Evolutionary conservation across 2,888 invertebrate genomes (phyloP).

Genomic region (Miltochrista miniata): DNA sequence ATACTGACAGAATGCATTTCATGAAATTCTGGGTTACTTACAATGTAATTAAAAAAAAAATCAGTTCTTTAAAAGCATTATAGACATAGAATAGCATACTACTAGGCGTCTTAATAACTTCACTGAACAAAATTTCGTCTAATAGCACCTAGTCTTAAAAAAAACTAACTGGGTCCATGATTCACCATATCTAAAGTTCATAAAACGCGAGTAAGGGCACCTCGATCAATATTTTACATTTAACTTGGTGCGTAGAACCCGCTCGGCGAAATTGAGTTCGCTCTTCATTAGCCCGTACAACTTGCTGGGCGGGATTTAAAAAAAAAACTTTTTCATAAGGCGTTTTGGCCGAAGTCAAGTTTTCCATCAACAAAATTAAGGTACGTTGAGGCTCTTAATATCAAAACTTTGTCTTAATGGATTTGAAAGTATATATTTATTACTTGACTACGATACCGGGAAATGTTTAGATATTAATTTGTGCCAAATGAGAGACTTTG

Average conservation of each 20-base stretch:
- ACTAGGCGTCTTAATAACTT: not conserved
- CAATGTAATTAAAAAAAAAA: no score
- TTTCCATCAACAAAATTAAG: slow-evolving; percentile 80
- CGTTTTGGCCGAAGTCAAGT: slow-evolving; percentile 71
- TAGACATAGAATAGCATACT: not conserved
- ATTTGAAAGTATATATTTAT: slow-evolving; percentile 79
- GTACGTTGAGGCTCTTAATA: slow-evolving; percentile 65
- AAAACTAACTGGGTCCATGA: not conserved
- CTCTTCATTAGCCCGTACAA: slow-evolving; percentile 69
- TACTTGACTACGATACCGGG: slow-evolving; percentile 32
- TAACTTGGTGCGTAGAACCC: slow-evolving; percentile 34
- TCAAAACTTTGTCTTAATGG: slow-evolving; percentile 76
- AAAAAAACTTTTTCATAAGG: slow-evolving; percentile 68
- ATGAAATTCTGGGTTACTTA: no score
- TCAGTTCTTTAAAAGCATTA: no score
- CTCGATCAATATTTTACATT: slow-evolving; percentile 12
- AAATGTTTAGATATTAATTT: slow-evolving; percentile 60
- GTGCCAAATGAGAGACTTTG: slow-evolving; percentile 27
- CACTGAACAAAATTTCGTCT: not conserved
- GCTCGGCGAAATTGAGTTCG: slow-evolving; percentile 65
- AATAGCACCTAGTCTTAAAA: not conserved
- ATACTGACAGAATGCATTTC: no score
- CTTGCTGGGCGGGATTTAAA: slow-evolving; percentile 57
- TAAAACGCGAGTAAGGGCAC: not conserved
- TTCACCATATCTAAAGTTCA: not conserved